Evolutionary conservation across 2,888 invertebrate species (phyloP), one percentile per base, ranked within the genome.

Genomic region (Cremastobaeus sp.): DNA sequence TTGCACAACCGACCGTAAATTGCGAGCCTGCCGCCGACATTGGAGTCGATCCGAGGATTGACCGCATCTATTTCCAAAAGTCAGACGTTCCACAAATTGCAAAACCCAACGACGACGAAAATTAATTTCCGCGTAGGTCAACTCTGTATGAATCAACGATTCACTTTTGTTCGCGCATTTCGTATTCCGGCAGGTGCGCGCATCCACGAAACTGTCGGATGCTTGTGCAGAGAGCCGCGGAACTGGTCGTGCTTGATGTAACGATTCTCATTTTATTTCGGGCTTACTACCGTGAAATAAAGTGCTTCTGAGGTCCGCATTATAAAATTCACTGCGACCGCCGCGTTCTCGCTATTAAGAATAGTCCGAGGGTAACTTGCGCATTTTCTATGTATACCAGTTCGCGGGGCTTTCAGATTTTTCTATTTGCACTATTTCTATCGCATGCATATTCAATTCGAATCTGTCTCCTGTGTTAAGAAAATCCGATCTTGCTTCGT

Each of bases 151-250:
- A 54, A 14, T 1, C 8, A 18, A n/a, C n/a, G n/a, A n/a, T n/a
- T n/a, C n/a, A n/a, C n/a, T n/a, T n/a, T n/a, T n/a, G n/a, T n/a
- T n/a, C 50, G 34, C 20, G 30, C 15, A 48, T 57, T 66, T 48
- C n/a, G 39, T 6, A 48, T 41, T 55, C 55, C 20, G 55, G 39
- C 55, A 39, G 55, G 65, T 55, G 55, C 39, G 45, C 21, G 35
- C 4, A 48, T 48, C 21, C 17, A 25, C 21, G 17, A 41, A 52
- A 64, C 47, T 11, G 25, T 37, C 64, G 64, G 54, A 41, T 35
- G 45, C 28, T 45, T 28, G 35, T 25, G 52, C 15, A 32, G 45
- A 54, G 37, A 35, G 30, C 45, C 35, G 14, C 48, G 39, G 39
- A 60, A 48, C 30, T 62, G 34, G 32, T 28, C 32, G 43, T 32